Evolutionary conservation across 2,113 vertebrate species (phyloP).

Genomic region (Hippocampus barbouri): DNA sequence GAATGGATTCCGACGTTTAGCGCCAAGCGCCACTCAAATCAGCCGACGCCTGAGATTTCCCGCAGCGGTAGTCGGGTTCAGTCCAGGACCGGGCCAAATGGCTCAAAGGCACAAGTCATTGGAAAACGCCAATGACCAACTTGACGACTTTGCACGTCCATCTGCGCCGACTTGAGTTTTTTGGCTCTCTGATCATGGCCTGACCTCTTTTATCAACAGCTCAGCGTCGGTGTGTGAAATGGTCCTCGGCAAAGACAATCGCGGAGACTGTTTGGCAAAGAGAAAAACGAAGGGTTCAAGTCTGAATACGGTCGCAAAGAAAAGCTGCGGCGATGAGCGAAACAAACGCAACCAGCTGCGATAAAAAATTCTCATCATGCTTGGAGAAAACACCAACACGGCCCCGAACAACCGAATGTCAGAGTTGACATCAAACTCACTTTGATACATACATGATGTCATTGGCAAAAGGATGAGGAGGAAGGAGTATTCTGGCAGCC

Average conservation of each 20-base stretch:
- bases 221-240: not conserved
- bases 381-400: conserved; percentile 33
- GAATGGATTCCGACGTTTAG: not conserved
- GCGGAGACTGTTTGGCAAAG: conserved; percentile 49
- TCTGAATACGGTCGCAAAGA: conserved; percentile 24
- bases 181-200: not conserved
- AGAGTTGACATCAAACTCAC: conserved; percentile 60
- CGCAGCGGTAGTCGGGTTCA: conserved; percentile 33
- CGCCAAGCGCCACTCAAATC: conserved; percentile 34
- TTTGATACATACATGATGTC: conserved; percentile 51
- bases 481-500: not conserved
- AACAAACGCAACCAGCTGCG: conserved; percentile 19
- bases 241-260: not conserved
- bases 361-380: conserved; percentile 45
- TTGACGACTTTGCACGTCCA: conserved; percentile 22
- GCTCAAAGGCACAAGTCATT: conserved; percentile 59
- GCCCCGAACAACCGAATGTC: conserved; percentile 63
- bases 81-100: conserved; percentile 39
- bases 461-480: conserved; percentile 29
- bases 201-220: not conserved
- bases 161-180: not conserved
- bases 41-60: conserved; percentile 16
- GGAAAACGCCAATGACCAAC: conserved; percentile 42
- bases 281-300: conserved; percentile 25
- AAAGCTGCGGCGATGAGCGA: conserved; percentile 42